Conservation (phyloP, 2,113 vertebrate species). For the Electrona antarctica region DNA sequence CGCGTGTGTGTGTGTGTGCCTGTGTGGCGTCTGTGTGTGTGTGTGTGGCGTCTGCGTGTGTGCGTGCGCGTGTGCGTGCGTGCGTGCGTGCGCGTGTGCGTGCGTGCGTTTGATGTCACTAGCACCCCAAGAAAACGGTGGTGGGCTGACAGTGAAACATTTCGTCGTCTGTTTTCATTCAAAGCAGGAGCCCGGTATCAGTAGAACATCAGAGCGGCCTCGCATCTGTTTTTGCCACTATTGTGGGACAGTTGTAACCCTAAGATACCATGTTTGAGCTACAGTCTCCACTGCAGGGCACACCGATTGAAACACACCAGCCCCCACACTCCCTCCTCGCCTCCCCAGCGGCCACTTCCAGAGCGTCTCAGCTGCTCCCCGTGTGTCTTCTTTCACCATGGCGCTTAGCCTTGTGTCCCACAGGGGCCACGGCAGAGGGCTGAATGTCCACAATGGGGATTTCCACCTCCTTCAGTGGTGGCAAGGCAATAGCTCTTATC, state of each 20-base stretch:
- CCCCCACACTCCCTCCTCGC: too few species aligned
- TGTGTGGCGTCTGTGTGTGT: too few species aligned
- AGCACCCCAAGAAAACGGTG: conserved; percentile 10
- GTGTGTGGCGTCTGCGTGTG: neutral
- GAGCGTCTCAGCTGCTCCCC: neutral
- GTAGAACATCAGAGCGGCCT: conserved; percentile 1
- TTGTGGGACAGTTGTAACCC: neutral
- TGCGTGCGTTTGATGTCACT: neutral
- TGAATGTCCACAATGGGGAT: neutral
- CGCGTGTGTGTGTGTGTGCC: neutral
- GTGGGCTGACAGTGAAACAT: conserved; percentile 27
- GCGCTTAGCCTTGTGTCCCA: conserved; percentile 38
- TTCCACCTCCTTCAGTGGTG: conserved; percentile 4
- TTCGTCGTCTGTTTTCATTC: conserved; percentile 27
- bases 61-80: neutral
- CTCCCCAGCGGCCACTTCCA: conserved; percentile 3
- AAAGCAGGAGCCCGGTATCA: conserved; percentile 9
- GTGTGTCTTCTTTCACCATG: conserved; percentile 28
- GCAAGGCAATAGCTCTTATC: conserved; percentile 11
- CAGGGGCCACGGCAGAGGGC: conserved; percentile 2
- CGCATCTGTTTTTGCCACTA: neutral
- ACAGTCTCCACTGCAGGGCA: too few species aligned
- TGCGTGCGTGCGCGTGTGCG: neutral
- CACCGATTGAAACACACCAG: too few species aligned
- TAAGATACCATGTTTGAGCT: neutral